Conservation (phyloP, 2,888 invertebrate genomes). For the Galeopsomyia nigrocyanea region DNA sequence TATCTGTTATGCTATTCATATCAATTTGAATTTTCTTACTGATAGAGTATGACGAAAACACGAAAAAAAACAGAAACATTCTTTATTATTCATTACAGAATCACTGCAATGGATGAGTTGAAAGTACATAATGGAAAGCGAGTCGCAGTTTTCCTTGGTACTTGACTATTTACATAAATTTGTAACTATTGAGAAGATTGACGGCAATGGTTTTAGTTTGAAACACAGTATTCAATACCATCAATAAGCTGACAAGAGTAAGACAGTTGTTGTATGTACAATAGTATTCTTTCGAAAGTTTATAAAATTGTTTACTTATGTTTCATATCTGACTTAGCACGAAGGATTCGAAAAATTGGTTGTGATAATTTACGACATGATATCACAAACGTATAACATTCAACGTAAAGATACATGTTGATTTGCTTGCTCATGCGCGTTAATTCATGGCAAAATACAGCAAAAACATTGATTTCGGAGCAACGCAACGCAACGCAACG, state of each 20-base stretch:
- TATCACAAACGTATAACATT: too few relatives aligned
- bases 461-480: not conserved
- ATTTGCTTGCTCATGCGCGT: too few relatives aligned
- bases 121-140: not conserved
- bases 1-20: too few relatives aligned
- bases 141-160: conserved; percentile 7
- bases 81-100: conserved; percentile 20
- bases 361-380: too few relatives aligned
- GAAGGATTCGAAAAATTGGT: too few relatives aligned
- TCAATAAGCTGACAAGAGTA: conserved; percentile 33
- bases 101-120: conserved; percentile 28
- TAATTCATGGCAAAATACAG: not conserved
- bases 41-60: conserved; percentile 26
- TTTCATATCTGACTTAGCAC: too few relatives aligned
- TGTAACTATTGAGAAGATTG: conserved; percentile 34
- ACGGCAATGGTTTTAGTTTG: conserved; percentile 38
- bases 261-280: conserved; percentile 34
- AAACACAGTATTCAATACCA: conserved; percentile 40
- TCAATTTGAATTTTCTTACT: conserved; percentile 28
- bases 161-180: conserved; percentile 42
- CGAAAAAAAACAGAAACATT: conserved; percentile 44
- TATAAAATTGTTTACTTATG: too few relatives aligned
- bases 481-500: too few relatives aligned
- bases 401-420: too few relatives aligned
- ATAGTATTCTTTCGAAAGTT: not conserved